phyloP scores from a whole-genome alignment of 2,888 invertebrate species.

The Carcina quercana region DNA sequence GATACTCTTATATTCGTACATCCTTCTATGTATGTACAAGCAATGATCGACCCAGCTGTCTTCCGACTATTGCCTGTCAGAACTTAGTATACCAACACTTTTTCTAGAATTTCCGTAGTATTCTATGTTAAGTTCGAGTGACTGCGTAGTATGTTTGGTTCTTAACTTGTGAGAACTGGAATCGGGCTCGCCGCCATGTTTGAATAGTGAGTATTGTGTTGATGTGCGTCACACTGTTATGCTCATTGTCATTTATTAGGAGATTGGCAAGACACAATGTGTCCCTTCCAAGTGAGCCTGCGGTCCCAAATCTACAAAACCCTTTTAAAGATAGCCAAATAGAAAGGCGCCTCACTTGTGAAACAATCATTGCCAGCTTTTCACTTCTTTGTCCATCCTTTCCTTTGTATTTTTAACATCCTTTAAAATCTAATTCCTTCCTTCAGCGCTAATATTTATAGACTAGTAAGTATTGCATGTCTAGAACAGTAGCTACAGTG shows the following conservation, averaged over 20 bases:
- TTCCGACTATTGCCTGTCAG: too few relatives aligned
- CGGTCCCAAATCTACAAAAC: constrained; percentile 36
- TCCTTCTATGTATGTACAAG: too few relatives aligned
- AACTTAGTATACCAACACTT: too few relatives aligned
- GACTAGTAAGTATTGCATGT: constrained; percentile 16
- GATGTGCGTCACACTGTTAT: constrained; percentile 72
- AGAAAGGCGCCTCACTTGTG: constrained; percentile 72
- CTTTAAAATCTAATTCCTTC: constrained; percentile 20
- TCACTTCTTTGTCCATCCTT: constrained; percentile 15
- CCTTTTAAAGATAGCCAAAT: constrained; percentile 39
- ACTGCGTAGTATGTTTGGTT: too few relatives aligned
- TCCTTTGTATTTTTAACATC: constrained; percentile 22
- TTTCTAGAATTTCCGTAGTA: too few relatives aligned
- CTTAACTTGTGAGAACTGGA: too few relatives aligned
- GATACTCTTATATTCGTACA: too few relatives aligned
- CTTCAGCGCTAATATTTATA: constrained; percentile 21
- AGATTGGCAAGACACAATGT: constrained; percentile 56
- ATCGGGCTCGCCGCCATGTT: constrained; percentile 50
- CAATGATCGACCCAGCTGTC: too few relatives aligned
- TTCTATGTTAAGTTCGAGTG: too few relatives aligned
- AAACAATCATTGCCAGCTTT: constrained; percentile 60
- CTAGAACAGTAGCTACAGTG: too few relatives aligned
- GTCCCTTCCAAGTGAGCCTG: constrained; percentile 61
- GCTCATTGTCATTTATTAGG: constrained; percentile 53
- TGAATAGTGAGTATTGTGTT: constrained; percentile 66